phyloP scores from a whole-genome alignment of 2,113 vertebrate genomes.

The Cyanistes caeruleus region DNA sequence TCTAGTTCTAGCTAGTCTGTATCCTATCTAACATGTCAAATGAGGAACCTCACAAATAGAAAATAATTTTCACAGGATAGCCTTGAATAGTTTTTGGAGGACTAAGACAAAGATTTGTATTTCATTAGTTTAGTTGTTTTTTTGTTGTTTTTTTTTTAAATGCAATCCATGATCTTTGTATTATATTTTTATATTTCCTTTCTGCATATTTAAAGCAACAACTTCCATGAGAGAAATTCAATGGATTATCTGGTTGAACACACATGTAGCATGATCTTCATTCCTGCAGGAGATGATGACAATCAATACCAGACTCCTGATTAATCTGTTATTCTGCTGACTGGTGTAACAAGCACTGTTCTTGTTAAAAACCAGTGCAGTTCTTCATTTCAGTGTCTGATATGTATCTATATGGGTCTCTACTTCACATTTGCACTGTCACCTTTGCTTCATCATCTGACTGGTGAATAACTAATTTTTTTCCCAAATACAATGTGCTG shows the following conservation, averaged over 20 bases:
- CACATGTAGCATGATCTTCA: neutral
- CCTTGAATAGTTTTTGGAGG: neutral
- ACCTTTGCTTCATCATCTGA: neutral
- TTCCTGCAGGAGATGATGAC: neutral
- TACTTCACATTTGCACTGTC: neutral
- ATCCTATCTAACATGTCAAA: neutral
- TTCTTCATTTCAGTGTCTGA: neutral
- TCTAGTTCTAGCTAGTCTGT: neutral
- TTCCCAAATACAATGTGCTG: neutral
- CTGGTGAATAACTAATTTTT: neutral
- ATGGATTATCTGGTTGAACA: neutral
- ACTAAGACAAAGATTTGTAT: neutral
- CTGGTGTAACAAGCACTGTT: neutral
- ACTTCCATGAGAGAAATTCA: constrained; percentile 5
- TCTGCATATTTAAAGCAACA: neutral
- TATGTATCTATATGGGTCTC: neutral
- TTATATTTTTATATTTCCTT: neutral
- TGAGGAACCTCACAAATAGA: neutral
- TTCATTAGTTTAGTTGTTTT: neutral
- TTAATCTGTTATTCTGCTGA: neutral
- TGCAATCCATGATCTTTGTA: neutral
- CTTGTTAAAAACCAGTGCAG: neutral
- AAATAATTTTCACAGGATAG: neutral
- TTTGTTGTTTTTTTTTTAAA: neutral
- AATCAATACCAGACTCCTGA: neutral